Base-by-base conservation (phyloP, 2,113 vertebrate genomes). In the Sitta europaea region DNA sequence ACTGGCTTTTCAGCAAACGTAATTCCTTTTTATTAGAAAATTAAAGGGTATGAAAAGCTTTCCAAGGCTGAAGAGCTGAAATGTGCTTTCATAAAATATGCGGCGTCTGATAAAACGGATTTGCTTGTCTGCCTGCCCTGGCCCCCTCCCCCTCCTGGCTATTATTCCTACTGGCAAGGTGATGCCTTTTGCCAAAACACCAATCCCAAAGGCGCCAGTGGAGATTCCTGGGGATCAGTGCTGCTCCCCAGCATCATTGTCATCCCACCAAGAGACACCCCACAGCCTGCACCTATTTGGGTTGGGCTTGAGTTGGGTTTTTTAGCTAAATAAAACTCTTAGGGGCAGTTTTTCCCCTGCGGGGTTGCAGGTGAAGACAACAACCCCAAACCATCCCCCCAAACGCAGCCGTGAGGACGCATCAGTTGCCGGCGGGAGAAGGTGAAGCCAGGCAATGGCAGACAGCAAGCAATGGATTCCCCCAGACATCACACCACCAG, bases 21-120 rank as follows among this genome's bases (percentile, higher is more conserved):
- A 98, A 98, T 98, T 98, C 97, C 97, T 97, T 98, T 98, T 98
- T 98, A 98, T 98, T 98, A 98, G 97, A 98, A 98, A 98, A 98
- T 98, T 98, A 98, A 98, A 98, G 97, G 97, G 92, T 97, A 97
- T 96, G 97, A 96, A 96, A 96, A 97, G 97, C 97, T 98, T 98
- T 97, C 97, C 96, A 97, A 98, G 97, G 97, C 97, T 94, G 96
- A 97, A 96, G 96, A 97, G 96, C 98, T 97, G 96, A 98, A 97
- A 98, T 97, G 97, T 97, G 96, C 97, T 97, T 97, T 97, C 94
- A 96, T 97, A 96, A 97, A 97, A 98, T 97, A 98, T 89, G 97
- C 82, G 73, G 95, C 35, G 72, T 97, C 96, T 97, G 97, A 98
- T 97, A 93, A 97, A 97, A 96, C 43, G 88, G 96, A 96, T 97